phyloP scores from a whole-genome alignment of 2,888 invertebrate species.

The Oscheius onirici region DNA sequence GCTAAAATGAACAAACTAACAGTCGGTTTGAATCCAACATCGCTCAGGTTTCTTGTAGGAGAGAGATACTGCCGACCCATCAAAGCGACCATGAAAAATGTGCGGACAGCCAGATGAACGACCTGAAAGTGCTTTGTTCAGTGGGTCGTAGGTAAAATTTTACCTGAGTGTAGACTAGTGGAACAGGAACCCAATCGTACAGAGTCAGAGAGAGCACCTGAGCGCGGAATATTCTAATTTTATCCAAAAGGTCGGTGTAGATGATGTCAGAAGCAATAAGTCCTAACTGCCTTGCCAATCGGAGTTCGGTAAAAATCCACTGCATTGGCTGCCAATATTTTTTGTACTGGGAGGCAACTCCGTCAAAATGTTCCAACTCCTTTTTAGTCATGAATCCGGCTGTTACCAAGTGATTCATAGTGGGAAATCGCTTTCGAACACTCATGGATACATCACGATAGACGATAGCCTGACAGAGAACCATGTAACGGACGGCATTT shows the following conservation, averaged over 20 bases:
- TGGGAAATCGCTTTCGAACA: slow-evolving; percentile 67
- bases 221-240: slow-evolving; percentile 55
- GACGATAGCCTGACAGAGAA: slow-evolving; percentile 62
- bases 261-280: slow-evolving; percentile 62
- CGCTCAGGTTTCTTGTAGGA: background rate
- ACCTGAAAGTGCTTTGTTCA: slow-evolving; percentile 43
- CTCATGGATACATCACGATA: slow-evolving; percentile 63
- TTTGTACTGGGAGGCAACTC: slow-evolving; percentile 58
- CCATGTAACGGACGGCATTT: slow-evolving; percentile 51
- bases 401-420: slow-evolving; percentile 66
- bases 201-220: slow-evolving; percentile 62
- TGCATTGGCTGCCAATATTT: slow-evolving; percentile 70
- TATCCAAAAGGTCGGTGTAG: slow-evolving; percentile 65
- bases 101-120: slow-evolving; percentile 65
- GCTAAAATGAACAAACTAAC: background rate
- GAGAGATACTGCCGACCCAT: slow-evolving; percentile 63
- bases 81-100: slow-evolving; percentile 64
- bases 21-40: too few relatives aligned
- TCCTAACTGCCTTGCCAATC: slow-evolving; percentile 44
- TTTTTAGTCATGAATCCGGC: slow-evolving; percentile 66
- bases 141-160: background rate
- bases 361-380: slow-evolving; percentile 65
- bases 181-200: slow-evolving; percentile 68
- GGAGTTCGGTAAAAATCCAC: slow-evolving; percentile 57
- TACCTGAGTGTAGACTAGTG: slow-evolving; percentile 56